Base-by-base conservation (phyloP, 2,113 vertebrate genomes). In the Anolis sagrei region DNA sequence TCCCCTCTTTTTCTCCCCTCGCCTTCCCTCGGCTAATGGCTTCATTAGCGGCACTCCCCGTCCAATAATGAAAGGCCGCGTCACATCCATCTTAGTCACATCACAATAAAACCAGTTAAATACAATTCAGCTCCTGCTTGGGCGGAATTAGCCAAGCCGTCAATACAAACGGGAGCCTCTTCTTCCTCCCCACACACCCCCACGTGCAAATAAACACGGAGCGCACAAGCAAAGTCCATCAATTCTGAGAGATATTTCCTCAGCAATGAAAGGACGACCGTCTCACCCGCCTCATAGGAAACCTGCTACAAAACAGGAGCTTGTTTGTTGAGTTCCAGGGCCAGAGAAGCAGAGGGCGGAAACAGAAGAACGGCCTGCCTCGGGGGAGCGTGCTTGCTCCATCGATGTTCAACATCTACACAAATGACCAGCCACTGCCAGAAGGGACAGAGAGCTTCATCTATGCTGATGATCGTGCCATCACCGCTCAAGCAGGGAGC, bases 41-140 rank as follows among this genome's bases (percentile, higher is more conserved):
- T 97, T 98, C 97, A 97, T 97, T 97, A 97, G 97, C 91, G 95
- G 96, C 93, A 96, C 94, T 97, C 96, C 95, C 96, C 93, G 91
- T 96, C 89, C 93, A 96, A 95, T 95, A 96, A 96, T 95, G 95
- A 95, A 95, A 91, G 95, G 94, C 93, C 94, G 92, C 94, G 95
- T 96, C 94, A 95, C 96, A 97, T 97, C 96, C 95, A 95, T 97
- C 97, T 97, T 95, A 95, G 96, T 97, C 97, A 96, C 89, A 94
- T 97, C 95, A 97, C 95, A 96, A 97, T 96, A 97, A 97, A 97
- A 95, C 91, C 89, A 93, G 94, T 96, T 96, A 96, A 97, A 96
- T 94, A 95, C 96, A 95, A 95, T 96, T 92, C 93, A 93, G 92
- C 93, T 91, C 94, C 91, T 95, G 93, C 92, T 95, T 92, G 94